phyloP scores from a whole-genome alignment of 2,797 vertebrate species.

The Sparidentex hasta region DNA sequence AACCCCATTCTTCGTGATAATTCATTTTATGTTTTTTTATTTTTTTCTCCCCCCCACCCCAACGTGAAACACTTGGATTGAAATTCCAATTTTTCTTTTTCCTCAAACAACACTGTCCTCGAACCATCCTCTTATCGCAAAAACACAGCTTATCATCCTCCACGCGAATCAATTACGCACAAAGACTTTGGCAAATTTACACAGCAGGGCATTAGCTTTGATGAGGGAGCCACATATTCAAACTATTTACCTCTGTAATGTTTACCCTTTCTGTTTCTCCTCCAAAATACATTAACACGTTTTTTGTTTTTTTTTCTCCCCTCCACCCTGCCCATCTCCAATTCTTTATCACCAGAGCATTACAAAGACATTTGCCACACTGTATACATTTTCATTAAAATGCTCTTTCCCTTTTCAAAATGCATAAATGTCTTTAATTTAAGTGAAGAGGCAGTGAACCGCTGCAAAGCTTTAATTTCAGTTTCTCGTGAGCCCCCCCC shows the following conservation, averaged over 20 bases:
- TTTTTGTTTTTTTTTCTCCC: constrained; percentile 21
- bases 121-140: constrained; percentile 75
- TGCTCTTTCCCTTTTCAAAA: constrained; percentile 68
- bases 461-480: constrained; percentile 81
- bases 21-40: constrained; percentile 49
- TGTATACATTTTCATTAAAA: constrained; percentile 77
- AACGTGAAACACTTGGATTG: constrained; percentile 56
- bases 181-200: constrained; percentile 78
- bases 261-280: constrained; percentile 77
- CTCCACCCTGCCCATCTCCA: constrained; percentile 24
- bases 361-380: constrained; percentile 64
- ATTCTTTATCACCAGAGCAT: constrained; percentile 63
- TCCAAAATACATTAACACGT: constrained; percentile 60
- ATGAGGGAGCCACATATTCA: constrained; percentile 69
- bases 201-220: constrained; percentile 73
- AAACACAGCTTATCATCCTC: constrained; percentile 74
- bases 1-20: constrained; percentile 52
- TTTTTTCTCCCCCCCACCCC: constrained; percentile 60
- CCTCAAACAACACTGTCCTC: constrained; percentile 68
- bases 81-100: constrained; percentile 58
- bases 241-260: constrained; percentile 71
- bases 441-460: constrained; percentile 74
- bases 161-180: constrained; percentile 78
- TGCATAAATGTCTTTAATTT: constrained; percentile 75
- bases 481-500: constrained; percentile 55